Base-by-base conservation (phyloP, 2,797 vertebrate genomes). In the Pelochelys cantorii region DNA sequence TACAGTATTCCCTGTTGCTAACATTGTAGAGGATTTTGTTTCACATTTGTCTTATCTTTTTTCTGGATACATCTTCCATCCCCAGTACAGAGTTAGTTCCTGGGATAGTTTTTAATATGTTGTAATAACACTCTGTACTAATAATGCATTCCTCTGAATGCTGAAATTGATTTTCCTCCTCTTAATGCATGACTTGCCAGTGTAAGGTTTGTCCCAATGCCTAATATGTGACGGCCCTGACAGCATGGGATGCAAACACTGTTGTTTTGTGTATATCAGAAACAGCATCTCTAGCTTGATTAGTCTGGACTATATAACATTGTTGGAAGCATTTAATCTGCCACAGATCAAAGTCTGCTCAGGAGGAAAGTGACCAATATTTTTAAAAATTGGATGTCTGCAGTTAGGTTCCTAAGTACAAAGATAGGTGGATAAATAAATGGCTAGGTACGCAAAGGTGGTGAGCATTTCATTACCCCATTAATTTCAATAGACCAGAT, bases 141-240 rank as follows among this genome's bases (percentile, higher is more conserved):
- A 85, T 55, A 87, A 62, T 88, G 90, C 29, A 23, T 37, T 84
- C 84, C 82, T 86, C 85, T 80, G 94, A 93, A 90, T 65, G 74
- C 82, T 65, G 85, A 75, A 89, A 94, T 94, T 75, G 94, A 93
- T 96, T 97, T 95, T 94, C 91, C 80, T 93, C 80, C 88, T 93
- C 54, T 88, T 18, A 90, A 94, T 93, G 74, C 48, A 57, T 94
- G 90, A 85, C 93, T 90, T 91, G 78, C 74, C 85, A 89, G 74
- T 0, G 80, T 34, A 94, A 84, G 85, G 91, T 96, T 95, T 94
- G 90, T 95, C 91, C 94, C 90, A 18, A 59, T 0, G 54, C 88
- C 84, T 85, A 54, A 75, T 88, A 91, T 4, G 37, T 27, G 18
- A 48, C 93, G 91, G 83, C 94, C 94, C 91, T 88, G 88, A 88